These are phyloP conservation scores for Tenodera sinensis DNA, from an alignment of 2,888 invertebrate species.

Conservation along the genomic window DNA sequence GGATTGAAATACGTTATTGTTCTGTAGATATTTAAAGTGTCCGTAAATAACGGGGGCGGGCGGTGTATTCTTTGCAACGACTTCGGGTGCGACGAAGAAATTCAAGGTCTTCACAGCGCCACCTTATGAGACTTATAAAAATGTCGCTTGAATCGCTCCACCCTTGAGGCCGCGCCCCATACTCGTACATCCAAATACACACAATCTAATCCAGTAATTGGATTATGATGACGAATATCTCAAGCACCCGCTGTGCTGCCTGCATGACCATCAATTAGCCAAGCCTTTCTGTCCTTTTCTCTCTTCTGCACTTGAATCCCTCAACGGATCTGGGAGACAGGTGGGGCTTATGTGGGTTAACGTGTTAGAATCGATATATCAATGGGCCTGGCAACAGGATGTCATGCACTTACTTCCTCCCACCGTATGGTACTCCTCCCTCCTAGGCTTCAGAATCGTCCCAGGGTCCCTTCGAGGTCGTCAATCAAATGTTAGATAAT, in stretches of 20 bases:
- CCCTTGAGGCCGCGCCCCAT: neutral
- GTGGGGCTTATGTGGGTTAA: neutral
- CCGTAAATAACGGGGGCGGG: neutral
- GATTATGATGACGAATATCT: constrained; percentile 1
- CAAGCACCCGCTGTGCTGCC: neutral
- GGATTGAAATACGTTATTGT: neutral
- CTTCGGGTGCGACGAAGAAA: neutral
- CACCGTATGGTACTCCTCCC: neutral
- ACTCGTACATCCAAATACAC: neutral
- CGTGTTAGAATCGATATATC: neutral
- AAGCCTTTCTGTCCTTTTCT: neutral
- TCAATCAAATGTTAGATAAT: neutral
- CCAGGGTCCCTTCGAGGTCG: neutral
- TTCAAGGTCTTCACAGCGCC: neutral
- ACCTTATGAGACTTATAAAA: constrained; percentile 4
- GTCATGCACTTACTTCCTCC: neutral
- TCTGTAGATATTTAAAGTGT: neutral
- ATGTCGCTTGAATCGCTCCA: neutral
- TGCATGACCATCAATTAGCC: constrained; percentile 2
- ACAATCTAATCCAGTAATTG: constrained; percentile 11
- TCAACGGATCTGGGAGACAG: neutral
- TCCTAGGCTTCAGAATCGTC: neutral
- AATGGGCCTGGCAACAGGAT: constrained; percentile 6
- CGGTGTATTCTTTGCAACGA: neutral
- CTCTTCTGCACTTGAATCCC: neutral